Base-by-base conservation (phyloP, 2,113 vertebrate species). In the Galeopterus variegatus region DNA sequence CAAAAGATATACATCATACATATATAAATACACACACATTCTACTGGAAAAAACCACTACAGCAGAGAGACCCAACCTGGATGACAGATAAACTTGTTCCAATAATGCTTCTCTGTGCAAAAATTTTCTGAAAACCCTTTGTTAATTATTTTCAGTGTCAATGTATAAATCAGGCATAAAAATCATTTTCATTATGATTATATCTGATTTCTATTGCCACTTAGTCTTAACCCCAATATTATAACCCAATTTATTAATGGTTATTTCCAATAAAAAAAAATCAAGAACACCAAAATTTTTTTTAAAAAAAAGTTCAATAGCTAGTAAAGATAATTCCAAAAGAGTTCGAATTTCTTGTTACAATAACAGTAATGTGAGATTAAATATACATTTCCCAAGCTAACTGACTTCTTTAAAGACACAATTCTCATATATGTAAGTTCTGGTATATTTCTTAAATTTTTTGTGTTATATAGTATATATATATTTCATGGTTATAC, bases 301-400 rank as follows among this genome's bases (percentile, higher is more conserved):
- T 88, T 56, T 58, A 52, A 48, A 64, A 81, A 52, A 48, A 64
- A 81, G 21, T 90, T 21, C 72, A 21, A 23, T 56, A 65, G 50
- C 2, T 50, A 52, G 3, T 80, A 73, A 82, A 83, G 62, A 36
- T 70, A 72, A 83, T 60, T 72, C 28, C 79, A 92, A 90, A 94
- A 62, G 69, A 94, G 83, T 70, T 45, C 70, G 70, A 75, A 58
- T 90, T 87, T 79, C 65, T 41, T 76, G 60, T 54, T 58, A 88
- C 21, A 93, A 4, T 41, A 72, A 81, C 60, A 86, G 54, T 50
- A 69, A 50, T 21, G 11, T 3, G 41, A 86, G 28, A 50, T 56
- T 77, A 77, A 87, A 81, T 18, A 52, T 19, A 9, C 26, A 83
- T 62, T 41, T 65, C 60, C 70, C 50, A 45, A 60, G 26, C 15